Evolutionary conservation across 2,113 vertebrate species (phyloP).

Genomic region (Ctenodactylus gundi): DNA sequence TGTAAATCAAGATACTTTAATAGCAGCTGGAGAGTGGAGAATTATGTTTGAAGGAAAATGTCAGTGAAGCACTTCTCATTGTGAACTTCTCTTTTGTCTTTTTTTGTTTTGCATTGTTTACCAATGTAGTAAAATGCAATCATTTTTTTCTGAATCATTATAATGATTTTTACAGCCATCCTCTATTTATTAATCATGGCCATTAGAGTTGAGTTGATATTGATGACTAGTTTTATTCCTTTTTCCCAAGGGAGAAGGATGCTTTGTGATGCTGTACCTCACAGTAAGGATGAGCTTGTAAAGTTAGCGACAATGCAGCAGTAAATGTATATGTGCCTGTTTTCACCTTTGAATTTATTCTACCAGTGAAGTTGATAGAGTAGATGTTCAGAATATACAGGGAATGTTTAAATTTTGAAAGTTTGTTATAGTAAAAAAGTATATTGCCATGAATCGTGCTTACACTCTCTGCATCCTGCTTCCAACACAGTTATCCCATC

Average conservation of each 20-base stretch:
- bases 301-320: background rate
- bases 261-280: background rate
- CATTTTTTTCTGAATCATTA: background rate
- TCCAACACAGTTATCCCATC: no score
- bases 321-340: background rate
- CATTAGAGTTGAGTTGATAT: background rate
- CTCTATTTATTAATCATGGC: background rate
- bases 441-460: no score
- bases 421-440: no score
- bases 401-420: no score
- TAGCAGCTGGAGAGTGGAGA: background rate
- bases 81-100: background rate
- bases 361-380: background rate
- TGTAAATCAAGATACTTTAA: background rate
- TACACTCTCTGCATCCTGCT: no score
- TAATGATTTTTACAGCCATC: background rate
- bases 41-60: background rate
- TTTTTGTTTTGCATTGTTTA: background rate
- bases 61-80: background rate
- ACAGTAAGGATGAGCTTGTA: background rate
- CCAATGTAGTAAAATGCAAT: constrained; percentile 19
- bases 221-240: constrained; percentile 1
- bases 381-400: no score
- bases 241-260: background rate
- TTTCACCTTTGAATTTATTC: constrained; percentile 24